phyloP scores from a whole-genome alignment of 1,140 invertebrate genomes.

The Ruditapes philippinarum region DNA sequence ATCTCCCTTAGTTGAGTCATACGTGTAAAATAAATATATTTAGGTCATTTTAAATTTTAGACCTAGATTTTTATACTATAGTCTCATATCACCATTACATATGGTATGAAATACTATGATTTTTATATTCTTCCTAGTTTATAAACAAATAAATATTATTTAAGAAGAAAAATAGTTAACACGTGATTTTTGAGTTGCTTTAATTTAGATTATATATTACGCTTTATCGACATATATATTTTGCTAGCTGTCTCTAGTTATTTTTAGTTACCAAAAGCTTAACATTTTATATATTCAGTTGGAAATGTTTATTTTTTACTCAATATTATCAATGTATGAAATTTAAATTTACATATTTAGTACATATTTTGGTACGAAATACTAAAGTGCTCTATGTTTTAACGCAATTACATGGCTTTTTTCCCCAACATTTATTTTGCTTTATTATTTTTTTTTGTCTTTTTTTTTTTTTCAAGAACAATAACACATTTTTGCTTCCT shows the following conservation, averaged over 20 bases:
- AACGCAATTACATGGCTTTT: no score
- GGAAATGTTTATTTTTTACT: background rate
- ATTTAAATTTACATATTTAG: background rate
- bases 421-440: background rate
- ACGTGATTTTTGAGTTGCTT: conserved; percentile 33
- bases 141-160: background rate
- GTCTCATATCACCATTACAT: background rate
- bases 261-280: background rate
- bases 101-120: conserved; percentile 35
- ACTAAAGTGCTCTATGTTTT: background rate
- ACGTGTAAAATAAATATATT: background rate
- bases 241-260: conserved; percentile 36
- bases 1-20: background rate
- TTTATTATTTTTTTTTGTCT: background rate
- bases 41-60: conserved; percentile 30
- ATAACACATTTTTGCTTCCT: background rate
- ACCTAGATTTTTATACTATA: conserved; percentile 27
- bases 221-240: background rate
- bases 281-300: background rate
- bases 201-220: background rate
- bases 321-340: background rate
- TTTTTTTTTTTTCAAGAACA: background rate
- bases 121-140: background rate
- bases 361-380: background rate
- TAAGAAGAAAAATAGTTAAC: background rate